Percentiles rank a stretch among this genome's conserved stretches.
Evolutionary conservation across 2,888 invertebrate species (phyloP).

Genomic region (Bunonema sp.): DNA sequence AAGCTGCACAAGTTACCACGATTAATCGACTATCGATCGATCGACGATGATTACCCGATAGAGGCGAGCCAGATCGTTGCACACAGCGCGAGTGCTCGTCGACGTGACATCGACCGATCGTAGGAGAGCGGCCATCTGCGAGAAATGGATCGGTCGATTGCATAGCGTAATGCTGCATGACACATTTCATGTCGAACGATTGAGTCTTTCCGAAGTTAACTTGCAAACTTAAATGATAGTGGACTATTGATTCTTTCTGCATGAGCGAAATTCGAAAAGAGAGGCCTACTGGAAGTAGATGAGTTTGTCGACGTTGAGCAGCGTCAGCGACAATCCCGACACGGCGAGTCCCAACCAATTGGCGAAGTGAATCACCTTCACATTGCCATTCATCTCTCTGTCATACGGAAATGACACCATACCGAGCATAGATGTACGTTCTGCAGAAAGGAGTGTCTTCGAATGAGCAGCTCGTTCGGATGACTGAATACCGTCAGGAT

Average conservation of each 20-base stretch:
- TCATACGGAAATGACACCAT: neutral
- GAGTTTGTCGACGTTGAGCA: conserved; percentile 40
- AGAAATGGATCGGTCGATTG: too few species aligned
- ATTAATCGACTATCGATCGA: neutral
- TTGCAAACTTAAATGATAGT: too few species aligned
- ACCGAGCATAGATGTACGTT: conserved; percentile 2
- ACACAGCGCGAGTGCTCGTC: conserved; percentile 31
- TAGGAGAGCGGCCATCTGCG: conserved; percentile 40
- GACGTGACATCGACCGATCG: conserved; percentile 41
- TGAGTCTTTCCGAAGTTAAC: too few species aligned
- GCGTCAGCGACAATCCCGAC: conserved; percentile 37
- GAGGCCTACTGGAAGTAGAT: conserved; percentile 43
- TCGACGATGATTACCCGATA: conserved; percentile 18
- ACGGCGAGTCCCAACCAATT: conserved; percentile 42
- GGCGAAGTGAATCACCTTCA: conserved; percentile 34
- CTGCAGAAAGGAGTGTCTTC: conserved; percentile 38
- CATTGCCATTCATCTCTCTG: too few species aligned
- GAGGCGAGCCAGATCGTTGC: conserved; percentile 37
- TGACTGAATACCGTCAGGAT: conserved; percentile 43
- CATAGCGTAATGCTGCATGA: too few species aligned
- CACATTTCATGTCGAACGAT: too few species aligned
- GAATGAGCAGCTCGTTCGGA: conserved; percentile 39
- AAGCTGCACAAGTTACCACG: conserved; percentile 17
- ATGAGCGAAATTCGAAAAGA: too few species aligned
- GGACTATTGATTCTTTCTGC: too few species aligned